Evolutionary conservation across 2,888 invertebrate species (phyloP).

Genomic region (Ornithoptera alexandrae): DNA sequence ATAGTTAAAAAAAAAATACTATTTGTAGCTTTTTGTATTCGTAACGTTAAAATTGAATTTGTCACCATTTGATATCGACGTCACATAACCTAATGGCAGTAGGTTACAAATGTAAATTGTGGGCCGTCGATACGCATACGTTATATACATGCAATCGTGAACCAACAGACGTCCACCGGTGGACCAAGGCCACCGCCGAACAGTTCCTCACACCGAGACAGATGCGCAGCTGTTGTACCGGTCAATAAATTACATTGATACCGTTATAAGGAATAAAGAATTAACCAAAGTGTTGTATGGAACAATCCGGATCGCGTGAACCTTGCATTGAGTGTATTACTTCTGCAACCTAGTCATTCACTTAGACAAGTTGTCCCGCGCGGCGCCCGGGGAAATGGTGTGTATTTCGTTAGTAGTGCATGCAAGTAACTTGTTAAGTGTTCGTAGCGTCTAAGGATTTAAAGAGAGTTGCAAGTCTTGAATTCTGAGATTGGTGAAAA

Average conservation of each 20-base stretch:
- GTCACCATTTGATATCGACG: conserved; percentile 7
- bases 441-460: conserved; percentile 78
- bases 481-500: conserved; percentile 76
- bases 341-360: conserved; percentile 76
- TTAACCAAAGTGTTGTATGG: conserved; percentile 41
- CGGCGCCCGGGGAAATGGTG: conserved; percentile 45
- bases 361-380: conserved; percentile 65
- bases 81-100: conserved; percentile 8
- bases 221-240: not conserved
- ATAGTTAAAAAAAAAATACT: conserved; percentile 43
- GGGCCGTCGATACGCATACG: not conserved
- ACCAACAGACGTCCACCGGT: too few species aligned
- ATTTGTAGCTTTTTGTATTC: conserved; percentile 53
- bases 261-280: conserved; percentile 24
- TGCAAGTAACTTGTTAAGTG: conserved; percentile 77
- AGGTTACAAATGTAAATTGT: conserved; percentile 5
- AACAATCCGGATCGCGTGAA: conserved; percentile 44
- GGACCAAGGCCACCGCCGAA: too few species aligned
- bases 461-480: conserved; percentile 66
- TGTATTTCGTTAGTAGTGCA: conserved; percentile 74
- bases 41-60: conserved; percentile 46
- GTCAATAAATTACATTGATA: conserved; percentile 11
- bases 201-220: too few species aligned
- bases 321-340: conserved; percentile 56
- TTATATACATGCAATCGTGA: not conserved